Conservation (phyloP, 2,888 invertebrate species). For the Parapristionchus giblindavisi region DNA sequence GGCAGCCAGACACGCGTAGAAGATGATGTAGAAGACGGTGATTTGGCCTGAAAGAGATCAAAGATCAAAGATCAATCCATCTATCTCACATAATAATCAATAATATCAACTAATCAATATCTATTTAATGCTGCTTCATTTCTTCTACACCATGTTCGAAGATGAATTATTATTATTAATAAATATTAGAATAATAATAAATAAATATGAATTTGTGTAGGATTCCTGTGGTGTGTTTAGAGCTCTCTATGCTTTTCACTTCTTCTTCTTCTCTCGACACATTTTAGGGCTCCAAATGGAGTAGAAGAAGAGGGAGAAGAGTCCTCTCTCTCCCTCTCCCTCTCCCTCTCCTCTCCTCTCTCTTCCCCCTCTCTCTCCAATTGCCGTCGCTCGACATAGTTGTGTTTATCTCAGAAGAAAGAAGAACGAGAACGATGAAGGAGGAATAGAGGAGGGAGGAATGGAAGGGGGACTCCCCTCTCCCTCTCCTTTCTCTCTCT, state of each 20-base stretch:
- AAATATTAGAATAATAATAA: background rate
- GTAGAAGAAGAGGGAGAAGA: background rate
- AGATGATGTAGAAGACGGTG: conserved; percentile 91
- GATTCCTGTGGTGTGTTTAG: background rate
- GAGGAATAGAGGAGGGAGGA: background rate
- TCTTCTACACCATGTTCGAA: too few species aligned
- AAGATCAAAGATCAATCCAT: too few species aligned
- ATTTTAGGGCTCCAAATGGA: background rate
- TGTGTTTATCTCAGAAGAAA: background rate
- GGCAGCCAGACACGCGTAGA: conserved; percentile 88
- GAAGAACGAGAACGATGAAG: background rate
- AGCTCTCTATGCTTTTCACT: too few species aligned
- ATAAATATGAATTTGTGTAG: background rate
- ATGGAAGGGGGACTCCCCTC: too few species aligned
- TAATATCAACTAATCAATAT: too few species aligned
- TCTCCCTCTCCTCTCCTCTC: background rate
- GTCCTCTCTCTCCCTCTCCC: too few species aligned
- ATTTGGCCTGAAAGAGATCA: conserved; percentile 91
- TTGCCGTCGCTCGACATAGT: background rate
- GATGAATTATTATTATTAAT: background rate
- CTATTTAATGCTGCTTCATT: too few species aligned
- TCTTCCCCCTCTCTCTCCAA: background rate
- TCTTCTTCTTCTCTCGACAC: too few species aligned
- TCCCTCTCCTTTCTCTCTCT: too few species aligned
- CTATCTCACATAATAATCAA: too few species aligned